These are phyloP conservation scores for Triplophysa siluroides DNA, from an alignment of 2,113 vertebrate genomes.

Conservation along the genomic window DNA sequence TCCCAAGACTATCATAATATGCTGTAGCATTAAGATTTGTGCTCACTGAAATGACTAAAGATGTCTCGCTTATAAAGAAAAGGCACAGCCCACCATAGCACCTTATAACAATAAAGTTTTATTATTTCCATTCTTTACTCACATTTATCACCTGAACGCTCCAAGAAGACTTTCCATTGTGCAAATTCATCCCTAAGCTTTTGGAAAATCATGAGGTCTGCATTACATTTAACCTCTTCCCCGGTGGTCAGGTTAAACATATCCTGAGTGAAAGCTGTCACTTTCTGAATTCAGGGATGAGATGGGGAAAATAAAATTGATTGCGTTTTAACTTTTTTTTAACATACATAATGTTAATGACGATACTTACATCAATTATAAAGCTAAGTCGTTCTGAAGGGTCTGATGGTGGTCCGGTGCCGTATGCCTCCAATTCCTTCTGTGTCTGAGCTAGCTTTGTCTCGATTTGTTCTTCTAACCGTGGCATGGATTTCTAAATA, in stretches of 20 bases:
- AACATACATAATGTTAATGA: neutral
- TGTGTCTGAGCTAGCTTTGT: conserved; percentile 66
- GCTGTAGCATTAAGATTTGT: too few relatives aligned
- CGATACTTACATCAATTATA: conserved; percentile 69
- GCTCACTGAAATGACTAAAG: too few relatives aligned
- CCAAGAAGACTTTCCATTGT: neutral
- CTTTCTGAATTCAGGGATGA: neutral
- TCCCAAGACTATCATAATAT: too few relatives aligned
- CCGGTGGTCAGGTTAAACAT: neutral
- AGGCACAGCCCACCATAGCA: neutral
- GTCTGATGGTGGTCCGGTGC: conserved; percentile 66
- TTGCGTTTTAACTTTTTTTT: neutral
- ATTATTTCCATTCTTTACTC: neutral
- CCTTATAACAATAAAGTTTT: neutral
- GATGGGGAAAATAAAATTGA: too few relatives aligned
- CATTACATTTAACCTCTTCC: neutral
- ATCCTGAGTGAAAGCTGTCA: neutral
- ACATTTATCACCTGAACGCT: neutral
- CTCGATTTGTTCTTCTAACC: conserved; percentile 71
- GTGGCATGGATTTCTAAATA: conserved; percentile 68
- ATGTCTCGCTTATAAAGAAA: too few relatives aligned
- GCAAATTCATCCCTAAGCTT: neutral
- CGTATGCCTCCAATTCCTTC: conserved; percentile 69
- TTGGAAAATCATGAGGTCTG: neutral
- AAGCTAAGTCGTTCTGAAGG: conserved; percentile 60